phyloP scores from a whole-genome alignment of 2,797 vertebrate species.

The Galago senegalensis region DNA sequence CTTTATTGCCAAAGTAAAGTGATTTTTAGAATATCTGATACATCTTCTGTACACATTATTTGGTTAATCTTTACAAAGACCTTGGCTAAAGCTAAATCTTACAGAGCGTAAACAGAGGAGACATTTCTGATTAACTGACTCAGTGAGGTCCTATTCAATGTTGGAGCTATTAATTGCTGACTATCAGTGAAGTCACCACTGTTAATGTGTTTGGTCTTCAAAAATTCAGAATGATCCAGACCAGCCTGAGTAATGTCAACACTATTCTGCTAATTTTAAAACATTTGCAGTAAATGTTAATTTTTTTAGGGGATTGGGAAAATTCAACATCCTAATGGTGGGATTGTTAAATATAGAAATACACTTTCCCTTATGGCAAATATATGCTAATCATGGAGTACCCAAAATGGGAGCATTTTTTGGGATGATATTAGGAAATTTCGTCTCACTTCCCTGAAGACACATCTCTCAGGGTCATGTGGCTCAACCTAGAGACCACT shows the following conservation, averaged over 20 bases:
- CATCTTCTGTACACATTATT: constrained; percentile 59
- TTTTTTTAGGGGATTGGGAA: constrained; percentile 65
- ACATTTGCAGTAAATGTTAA: constrained; percentile 43
- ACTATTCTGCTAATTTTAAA: constrained; percentile 62
- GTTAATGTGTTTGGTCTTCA: constrained; percentile 78
- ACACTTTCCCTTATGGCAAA: background rate
- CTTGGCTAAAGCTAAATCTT: constrained; percentile 68
- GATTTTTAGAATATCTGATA: constrained; percentile 12
- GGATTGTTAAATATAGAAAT: constrained; percentile 59
- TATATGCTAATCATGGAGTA: background rate
- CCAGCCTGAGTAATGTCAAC: constrained; percentile 70
- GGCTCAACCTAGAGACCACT: background rate
- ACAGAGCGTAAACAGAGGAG: constrained; percentile 64
- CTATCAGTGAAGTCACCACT: constrained; percentile 63
- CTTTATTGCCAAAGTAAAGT: background rate
- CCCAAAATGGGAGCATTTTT: background rate
- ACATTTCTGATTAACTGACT: constrained; percentile 75
- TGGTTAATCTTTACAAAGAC: constrained; percentile 83
- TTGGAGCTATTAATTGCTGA: constrained; percentile 74
- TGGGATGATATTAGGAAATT: background rate
- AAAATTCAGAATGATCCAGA: constrained; percentile 70
- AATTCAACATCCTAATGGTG: background rate
- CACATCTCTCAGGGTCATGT: background rate
- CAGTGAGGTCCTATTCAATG: constrained; percentile 10
- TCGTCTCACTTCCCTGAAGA: background rate